Evolutionary conservation across 1,140 invertebrate species (phyloP).

Genomic region (Eriosoma lanigerum): DNA sequence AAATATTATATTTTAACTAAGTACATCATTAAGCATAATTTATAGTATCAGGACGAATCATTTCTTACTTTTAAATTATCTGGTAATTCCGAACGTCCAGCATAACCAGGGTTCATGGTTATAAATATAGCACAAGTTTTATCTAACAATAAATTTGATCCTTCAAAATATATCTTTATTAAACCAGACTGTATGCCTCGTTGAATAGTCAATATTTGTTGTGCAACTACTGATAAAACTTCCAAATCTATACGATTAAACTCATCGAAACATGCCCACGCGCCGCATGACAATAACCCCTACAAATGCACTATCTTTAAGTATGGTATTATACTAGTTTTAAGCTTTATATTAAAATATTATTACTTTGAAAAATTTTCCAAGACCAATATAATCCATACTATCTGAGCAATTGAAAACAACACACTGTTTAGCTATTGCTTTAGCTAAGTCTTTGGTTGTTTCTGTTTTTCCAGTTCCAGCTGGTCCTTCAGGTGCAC

Average conservation of each 20-base stretch:
- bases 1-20: not conserved
- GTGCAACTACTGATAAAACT: constrained; percentile 89
- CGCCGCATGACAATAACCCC: constrained; percentile 91
- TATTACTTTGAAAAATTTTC: constrained; percentile 89
- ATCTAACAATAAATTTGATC: constrained; percentile 81
- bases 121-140: constrained; percentile 92
- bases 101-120: constrained; percentile 95
- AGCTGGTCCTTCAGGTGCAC: constrained; percentile 93
- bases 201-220: constrained; percentile 78
- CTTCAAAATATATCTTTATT: constrained; percentile 81
- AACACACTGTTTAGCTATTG: constrained; percentile 93
- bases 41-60: not conserved
- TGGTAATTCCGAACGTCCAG: constrained; percentile 84
- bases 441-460: constrained; percentile 94
- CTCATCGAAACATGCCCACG: constrained; percentile 97
- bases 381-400: constrained; percentile 87
- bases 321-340: no score
- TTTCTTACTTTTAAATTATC: constrained; percentile 82
- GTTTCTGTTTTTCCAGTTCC: constrained; percentile 96
- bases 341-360: not conserved
- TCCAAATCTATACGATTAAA: constrained; percentile 84
- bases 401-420: constrained; percentile 96
- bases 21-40: not conserved
- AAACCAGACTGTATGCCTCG: constrained; percentile 76
- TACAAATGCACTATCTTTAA: constrained; percentile 55